A percentile compares a stretch with the other conserved stretches of the same genome.
Conservation (phyloP, 2,797 vertebrate genomes). For the Zonotrichia albicollis region DNA sequence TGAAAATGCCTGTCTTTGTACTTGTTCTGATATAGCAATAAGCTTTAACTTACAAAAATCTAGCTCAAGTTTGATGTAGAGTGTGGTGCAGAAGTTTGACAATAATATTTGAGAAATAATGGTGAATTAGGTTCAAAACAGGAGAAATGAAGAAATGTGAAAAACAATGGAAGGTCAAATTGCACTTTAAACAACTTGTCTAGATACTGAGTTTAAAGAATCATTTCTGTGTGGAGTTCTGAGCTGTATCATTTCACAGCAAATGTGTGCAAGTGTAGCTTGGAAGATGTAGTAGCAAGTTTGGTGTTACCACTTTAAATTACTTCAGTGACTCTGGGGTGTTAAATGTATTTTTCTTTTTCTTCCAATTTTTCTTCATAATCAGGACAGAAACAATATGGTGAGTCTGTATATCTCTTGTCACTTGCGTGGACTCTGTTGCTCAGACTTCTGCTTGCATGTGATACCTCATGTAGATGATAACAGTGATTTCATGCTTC, state of each 20-base stretch:
- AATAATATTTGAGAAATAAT: neutral
- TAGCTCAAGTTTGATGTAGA: neutral
- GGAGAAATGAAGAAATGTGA: neutral
- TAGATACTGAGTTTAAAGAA: neutral
- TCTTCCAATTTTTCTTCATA: conserved; percentile 83
- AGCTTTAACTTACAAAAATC: neutral
- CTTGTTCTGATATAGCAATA: neutral
- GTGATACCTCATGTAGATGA: conserved; percentile 18
- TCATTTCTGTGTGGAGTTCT: neutral
- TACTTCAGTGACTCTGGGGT: neutral
- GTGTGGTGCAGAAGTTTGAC: neutral
- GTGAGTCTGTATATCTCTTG: conserved; percentile 83
- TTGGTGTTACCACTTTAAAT: neutral
- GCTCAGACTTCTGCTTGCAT: conserved; percentile 59
- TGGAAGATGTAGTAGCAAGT: neutral
- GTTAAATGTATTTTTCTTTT: conserved; percentile 74
- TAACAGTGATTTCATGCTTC: neutral
- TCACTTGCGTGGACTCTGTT: conserved; percentile 39
- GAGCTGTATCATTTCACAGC: neutral
- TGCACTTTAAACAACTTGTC: neutral
- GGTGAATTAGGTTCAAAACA: neutral
- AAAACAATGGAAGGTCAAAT: neutral
- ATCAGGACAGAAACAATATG: conserved; percentile 99
- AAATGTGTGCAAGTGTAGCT: neutral
- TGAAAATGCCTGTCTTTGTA: neutral